phyloP scores from a whole-genome alignment of 2,888 invertebrate species.

The Lithophane socia region DNA sequence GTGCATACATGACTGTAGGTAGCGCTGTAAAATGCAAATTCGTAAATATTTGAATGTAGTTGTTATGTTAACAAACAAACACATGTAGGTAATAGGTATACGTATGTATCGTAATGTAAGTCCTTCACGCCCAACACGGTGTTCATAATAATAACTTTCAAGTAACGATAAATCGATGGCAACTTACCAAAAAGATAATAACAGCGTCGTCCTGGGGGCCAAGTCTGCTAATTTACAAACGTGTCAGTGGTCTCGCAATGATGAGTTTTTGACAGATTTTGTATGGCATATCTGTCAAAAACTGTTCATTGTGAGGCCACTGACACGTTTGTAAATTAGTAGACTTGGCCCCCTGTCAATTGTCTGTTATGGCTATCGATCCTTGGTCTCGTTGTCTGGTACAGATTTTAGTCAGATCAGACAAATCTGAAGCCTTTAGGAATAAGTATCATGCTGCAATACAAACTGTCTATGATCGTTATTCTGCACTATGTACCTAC shows the following conservation, averaged over 20 bases:
- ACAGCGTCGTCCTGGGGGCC: no score
- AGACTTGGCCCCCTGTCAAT: no score
- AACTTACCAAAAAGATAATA: background rate
- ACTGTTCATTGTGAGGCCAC: no score
- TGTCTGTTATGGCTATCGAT: slow-evolving; percentile 5
- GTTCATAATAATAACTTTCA: background rate
- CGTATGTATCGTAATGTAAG: background rate
- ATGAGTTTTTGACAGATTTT: no score
- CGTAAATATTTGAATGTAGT: slow-evolving; percentile 27
- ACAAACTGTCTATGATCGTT: background rate
- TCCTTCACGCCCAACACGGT: no score
- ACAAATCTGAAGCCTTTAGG: background rate
- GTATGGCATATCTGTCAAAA: no score
- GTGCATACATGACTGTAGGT: background rate
- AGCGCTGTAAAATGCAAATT: slow-evolving; percentile 14
- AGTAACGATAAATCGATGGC: background rate
- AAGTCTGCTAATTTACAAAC: no score
- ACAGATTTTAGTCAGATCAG: background rate
- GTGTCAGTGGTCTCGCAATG: no score
- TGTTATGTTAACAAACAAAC: background rate
- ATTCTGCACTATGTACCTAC: no score
- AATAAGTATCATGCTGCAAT: background rate
- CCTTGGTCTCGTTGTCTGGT: background rate
- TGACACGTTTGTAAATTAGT: no score
- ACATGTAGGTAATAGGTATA: background rate